Percentiles rank a stretch among this genome's conserved stretches.
Evolutionary conservation across 2,113 vertebrate genomes (phyloP).

Genomic region (Mesoclemmys tuberculata): DNA sequence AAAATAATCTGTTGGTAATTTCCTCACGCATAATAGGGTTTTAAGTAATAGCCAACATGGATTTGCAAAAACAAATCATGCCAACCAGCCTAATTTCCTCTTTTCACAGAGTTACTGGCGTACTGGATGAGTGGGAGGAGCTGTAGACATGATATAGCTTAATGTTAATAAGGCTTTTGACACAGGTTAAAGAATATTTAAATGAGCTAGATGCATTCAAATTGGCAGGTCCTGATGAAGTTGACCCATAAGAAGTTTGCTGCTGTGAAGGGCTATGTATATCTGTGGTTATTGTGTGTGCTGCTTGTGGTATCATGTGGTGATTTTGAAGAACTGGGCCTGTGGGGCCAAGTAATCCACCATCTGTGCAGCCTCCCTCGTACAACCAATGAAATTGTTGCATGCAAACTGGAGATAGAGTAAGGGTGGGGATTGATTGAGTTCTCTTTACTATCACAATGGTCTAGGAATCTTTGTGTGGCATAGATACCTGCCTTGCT

Average conservation of each 20-base stretch:
- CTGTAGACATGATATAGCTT: too few species aligned
- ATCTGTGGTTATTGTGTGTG: neutral
- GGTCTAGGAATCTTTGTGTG: neutral
- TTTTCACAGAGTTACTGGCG: too few species aligned
- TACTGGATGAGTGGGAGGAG: too few species aligned
- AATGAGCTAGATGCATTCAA: too few species aligned
- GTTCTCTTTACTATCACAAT: neutral
- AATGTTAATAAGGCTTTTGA: neutral
- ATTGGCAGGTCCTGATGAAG: too few species aligned
- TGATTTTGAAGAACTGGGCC: neutral
- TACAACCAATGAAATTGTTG: neutral
- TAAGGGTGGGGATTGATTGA: neutral
- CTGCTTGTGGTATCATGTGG: neutral
- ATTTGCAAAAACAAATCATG: too few species aligned
- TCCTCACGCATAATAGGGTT: too few species aligned
- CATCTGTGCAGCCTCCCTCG: neutral
- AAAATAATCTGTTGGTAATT: too few species aligned
- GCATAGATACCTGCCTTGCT: neutral
- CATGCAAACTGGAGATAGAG: neutral
- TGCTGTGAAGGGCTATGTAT: neutral
- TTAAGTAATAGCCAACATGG: too few species aligned
- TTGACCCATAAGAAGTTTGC: too few species aligned
- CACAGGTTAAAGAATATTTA: neutral
- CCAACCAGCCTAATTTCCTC: too few species aligned
- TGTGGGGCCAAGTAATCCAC: neutral